Evolutionary conservation across 1,140 invertebrate genomes (phyloP), one percentile per base, ranked within the genome.

Genomic region (Bombus superbus): DNA sequence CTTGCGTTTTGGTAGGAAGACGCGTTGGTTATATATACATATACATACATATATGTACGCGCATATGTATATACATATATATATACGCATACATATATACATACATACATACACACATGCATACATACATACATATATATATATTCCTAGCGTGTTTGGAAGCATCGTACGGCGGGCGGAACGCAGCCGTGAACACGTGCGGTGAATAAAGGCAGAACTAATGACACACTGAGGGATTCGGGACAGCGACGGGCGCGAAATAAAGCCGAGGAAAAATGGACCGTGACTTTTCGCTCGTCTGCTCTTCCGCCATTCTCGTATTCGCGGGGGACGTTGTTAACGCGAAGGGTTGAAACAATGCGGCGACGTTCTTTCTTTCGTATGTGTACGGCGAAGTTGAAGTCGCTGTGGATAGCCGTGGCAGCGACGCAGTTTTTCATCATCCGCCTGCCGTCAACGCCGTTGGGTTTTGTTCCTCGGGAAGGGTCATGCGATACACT

Each of bases 151-250:
- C 62, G 72, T 28, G 47, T 18, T 81, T 32, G 10, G 15, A 47
- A 11, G 35, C 66, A 59, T 85, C 40, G 74, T 62, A 32, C 6
- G 5, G 8, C 11, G 22, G 74, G 44, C 3, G 47, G 68, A 42
- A 75, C 18, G 57, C 68, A 77, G 8, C 40, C 64, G 62, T 18
- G 77, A 78, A 66, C 80, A 74, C 69, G 86, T 71, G 85, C 79
- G 85, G 69, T 73, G 84, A 88, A 88, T 85, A 90, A 88, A 85
- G 74, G 75, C 53, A 84, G 86, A 91, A 88, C 89, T 88, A 90
- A 88, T 85, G 89, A 88, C 87, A 86, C 66, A 86, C 84, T 68
- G 69, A 83, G 86, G 86, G 89, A 90, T 89, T 89, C 72, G 78
- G 81, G 83, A 83, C 84, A 81, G 59, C 83, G 73, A 90, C 59